These are phyloP conservation scores for Noctilio leporinus DNA, from an alignment of 2,113 vertebrate genomes.

Conservation along the genomic window DNA sequence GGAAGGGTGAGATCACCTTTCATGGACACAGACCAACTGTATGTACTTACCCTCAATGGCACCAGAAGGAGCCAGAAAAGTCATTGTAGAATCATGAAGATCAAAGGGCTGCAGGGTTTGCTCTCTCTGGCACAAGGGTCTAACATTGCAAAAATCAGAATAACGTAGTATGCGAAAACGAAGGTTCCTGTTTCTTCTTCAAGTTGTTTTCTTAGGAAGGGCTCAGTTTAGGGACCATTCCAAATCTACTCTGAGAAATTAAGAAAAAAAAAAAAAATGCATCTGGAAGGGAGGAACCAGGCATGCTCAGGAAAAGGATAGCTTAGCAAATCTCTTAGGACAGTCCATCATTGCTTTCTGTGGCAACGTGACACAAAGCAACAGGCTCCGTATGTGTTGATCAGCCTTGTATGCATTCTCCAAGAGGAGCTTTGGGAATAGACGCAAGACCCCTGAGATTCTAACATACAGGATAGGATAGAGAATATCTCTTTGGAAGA, in stretches of 20 bases:
- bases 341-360: background rate
- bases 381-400: background rate
- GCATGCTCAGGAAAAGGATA: background rate
- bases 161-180: background rate
- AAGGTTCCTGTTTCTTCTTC: background rate
- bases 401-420: fast-evolving
- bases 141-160: constrained; percentile 35
- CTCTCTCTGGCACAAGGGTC: background rate
- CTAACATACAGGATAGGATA: background rate
- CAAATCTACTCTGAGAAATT: background rate
- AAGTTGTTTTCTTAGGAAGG: background rate
- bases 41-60: constrained; percentile 17
- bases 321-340: background rate
- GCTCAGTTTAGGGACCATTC: background rate
- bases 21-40: background rate
- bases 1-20: constrained; percentile 25
- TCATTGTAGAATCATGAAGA: constrained; percentile 32
- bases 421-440: background rate
- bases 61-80: constrained; percentile 36
- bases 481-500: background rate
- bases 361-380: background rate
- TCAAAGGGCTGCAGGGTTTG: constrained; percentile 45
- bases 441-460: background rate
- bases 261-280: background rate
- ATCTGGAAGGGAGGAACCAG: background rate